Evolutionary conservation across 2,113 vertebrate genomes (phyloP).

Genomic region (Philantomba maxwellii): DNA sequence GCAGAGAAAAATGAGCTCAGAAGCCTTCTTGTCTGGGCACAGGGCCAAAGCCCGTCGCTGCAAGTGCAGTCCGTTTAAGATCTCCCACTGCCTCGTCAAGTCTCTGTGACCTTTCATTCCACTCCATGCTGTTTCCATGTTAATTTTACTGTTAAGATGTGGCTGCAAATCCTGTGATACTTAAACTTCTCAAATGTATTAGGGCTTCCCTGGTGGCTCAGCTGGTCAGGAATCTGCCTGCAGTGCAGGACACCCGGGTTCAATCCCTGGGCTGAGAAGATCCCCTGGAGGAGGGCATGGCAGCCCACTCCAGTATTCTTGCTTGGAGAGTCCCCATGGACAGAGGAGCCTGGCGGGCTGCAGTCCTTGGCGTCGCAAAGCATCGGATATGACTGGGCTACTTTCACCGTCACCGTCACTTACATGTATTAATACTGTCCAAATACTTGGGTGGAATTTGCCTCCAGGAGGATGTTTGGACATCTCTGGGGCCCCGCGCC

Average conservation of each 20-base stretch:
- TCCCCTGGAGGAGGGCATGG: background rate
- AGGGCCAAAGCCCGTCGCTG: background rate
- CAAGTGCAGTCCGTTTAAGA: background rate
- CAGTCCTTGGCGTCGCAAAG: background rate
- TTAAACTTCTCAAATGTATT: background rate
- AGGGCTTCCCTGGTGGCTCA: background rate
- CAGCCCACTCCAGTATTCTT: background rate
- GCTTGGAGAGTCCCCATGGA: background rate
- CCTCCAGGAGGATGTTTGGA: background rate
- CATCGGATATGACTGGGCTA: background rate
- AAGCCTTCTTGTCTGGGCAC: background rate
- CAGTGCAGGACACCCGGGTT: background rate
- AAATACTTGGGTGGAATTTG: background rate
- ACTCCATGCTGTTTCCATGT: background rate
- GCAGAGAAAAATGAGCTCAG: background rate
- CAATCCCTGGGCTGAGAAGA: background rate
- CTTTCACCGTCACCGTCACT: background rate
- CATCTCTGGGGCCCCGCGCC: rapidly evolving
- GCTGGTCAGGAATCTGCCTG: background rate
- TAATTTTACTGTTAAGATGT: background rate
- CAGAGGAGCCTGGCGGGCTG: background rate
- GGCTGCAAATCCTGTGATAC: background rate
- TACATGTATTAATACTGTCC: background rate
- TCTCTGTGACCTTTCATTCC: too few species aligned
- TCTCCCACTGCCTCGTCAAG: background rate